Base-by-base conservation (phyloP, 2,888 invertebrate genomes). In the Sarcophaga caerulescens region DNA sequence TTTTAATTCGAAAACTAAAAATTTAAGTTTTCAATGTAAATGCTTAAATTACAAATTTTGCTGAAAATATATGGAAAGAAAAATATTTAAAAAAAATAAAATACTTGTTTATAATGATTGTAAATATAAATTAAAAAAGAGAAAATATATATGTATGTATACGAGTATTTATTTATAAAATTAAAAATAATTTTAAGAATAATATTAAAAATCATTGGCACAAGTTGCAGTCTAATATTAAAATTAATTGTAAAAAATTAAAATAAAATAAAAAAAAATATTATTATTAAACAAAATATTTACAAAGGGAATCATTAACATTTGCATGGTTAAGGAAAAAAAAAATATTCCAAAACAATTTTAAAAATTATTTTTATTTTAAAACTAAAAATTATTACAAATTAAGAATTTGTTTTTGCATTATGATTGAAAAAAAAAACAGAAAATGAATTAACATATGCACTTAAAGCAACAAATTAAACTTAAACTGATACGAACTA, bases 181-280 rank as follows among this genome's bases (percentile, higher is more conserved):
- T 44, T 35, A 71, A 70, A 70, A 47, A 44, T 73, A 70, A 57
- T 44, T 70, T n/a, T 63, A 70, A 44, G 70, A 62, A 65, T 77
- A 73, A 73, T 57, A 47, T 70, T 21, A 71, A 47, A 57, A 90
- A 92, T 92, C 90, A 92, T 92, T 93, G 92, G 93, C 92, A 92
- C 91, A 92, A 92, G 90, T 91, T 91, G 92, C 92, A 92, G 90
- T 92, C 89, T 91, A 91, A 92, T 89, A 85, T 81, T 71, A 78
- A 73, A 71, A 83, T 69, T 65, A 81, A 73, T 78, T 84, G 65
- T 79, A 63, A 62, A 77, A 69, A 78, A 52, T 57, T 47, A 62
- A 73, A 73, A n/a, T n/a, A n/a, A 25, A 59, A 88, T 4, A 87
- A 85, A 47, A 87, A 71, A 88, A 88, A 78, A 81, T 60, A 6